Evolutionary conservation across 1,140 invertebrate species (phyloP).

Genomic region (Drosophila mayri): DNA sequence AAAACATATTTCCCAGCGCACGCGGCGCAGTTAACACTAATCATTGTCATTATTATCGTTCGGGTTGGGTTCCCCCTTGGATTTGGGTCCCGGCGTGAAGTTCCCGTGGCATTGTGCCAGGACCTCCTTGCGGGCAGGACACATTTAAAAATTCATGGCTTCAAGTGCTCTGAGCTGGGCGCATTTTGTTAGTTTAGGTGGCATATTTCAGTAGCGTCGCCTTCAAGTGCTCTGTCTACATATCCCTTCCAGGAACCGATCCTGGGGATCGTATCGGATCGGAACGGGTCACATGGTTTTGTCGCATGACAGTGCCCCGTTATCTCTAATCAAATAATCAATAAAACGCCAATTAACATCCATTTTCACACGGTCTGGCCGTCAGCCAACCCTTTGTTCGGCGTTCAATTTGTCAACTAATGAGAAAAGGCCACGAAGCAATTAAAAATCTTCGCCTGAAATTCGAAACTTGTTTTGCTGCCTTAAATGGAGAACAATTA

Average conservation of each 20-base stretch:
- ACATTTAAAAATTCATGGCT: conserved; percentile 62
- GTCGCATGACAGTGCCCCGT: neutral
- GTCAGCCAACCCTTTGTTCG: conserved; percentile 8
- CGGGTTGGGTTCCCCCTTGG: conserved; percentile 1
- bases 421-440: conserved; percentile 58
- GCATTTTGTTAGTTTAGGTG: conserved; percentile 56
- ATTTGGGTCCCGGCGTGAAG: conserved; percentile 1
- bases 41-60: conserved; percentile 65
- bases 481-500: conserved; percentile 48
- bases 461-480: conserved; percentile 50
- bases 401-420: conserved; percentile 66
- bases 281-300: neutral
- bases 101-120: conserved; percentile 30
- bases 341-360: conserved; percentile 66
- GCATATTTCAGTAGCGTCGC: conserved; percentile 67
- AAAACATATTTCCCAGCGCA: conserved; percentile 67
- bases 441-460: conserved; percentile 35
- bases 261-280: neutral
- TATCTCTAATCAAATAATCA: conserved; percentile 52
- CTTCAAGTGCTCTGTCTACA: conserved; percentile 45
- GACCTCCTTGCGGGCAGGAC: conserved; percentile 18
- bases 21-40: conserved; percentile 70
- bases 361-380: conserved; percentile 59
- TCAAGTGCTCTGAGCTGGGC: conserved; percentile 39
- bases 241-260: conserved; percentile 25